A percentile compares a stretch with the other conserved stretches of the same genome.
Conservation (phyloP, 2,888 invertebrate species). For the Odontothrips loti region DNA sequence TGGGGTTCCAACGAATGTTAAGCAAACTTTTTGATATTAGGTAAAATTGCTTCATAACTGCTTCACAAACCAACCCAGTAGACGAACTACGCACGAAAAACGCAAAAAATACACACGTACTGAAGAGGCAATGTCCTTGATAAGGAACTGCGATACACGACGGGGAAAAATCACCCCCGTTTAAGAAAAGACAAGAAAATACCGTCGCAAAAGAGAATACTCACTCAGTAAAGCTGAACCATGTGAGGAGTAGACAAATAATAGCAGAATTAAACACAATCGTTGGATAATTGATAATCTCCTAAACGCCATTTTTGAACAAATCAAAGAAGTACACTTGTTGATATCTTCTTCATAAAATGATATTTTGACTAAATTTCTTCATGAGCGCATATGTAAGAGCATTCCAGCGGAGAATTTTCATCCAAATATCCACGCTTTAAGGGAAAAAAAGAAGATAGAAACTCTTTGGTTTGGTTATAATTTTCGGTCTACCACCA, state of each 20-base stretch:
- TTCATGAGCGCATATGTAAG: not conserved
- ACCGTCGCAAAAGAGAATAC: not conserved
- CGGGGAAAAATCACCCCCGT: not conserved
- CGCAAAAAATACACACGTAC: not conserved
- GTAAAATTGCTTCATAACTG: too few relatives aligned
- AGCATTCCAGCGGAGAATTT: not conserved
- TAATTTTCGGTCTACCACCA: not conserved
- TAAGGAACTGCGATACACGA: not conserved
- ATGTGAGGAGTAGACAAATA: not conserved
- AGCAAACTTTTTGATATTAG: too few relatives aligned
- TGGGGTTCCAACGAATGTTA: too few relatives aligned
- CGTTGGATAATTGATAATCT: not conserved
- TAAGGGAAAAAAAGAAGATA: not conserved
- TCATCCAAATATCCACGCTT: not conserved
- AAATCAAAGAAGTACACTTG: slow-evolving; percentile 12
- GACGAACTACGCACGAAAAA: not conserved
- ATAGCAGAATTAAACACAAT: not conserved
- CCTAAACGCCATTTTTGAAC: slow-evolving; percentile 13
- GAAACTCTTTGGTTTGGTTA: not conserved
- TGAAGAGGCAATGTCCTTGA: not conserved
- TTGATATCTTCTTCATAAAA: slow-evolving; percentile 7
- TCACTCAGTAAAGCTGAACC: not conserved
- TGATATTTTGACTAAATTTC: not conserved
- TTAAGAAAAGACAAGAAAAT: not conserved
- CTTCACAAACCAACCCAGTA: too few relatives aligned